Conservation (phyloP, 2,888 invertebrate species). For the Pachydiplax longipennis region DNA sequence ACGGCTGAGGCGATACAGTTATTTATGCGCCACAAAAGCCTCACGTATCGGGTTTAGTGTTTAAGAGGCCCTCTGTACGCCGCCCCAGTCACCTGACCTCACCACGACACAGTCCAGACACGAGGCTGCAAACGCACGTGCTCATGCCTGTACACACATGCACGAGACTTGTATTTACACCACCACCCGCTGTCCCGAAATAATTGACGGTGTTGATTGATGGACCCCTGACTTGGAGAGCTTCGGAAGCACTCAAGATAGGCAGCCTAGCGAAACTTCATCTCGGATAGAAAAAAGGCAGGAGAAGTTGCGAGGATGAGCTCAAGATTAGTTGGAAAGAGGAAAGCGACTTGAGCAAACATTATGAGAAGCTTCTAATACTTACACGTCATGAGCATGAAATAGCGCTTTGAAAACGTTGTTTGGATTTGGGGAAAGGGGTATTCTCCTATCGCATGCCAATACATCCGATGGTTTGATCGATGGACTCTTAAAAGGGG, state of each 20-base stretch:
- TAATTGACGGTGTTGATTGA: constrained; percentile 38
- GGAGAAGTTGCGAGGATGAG: not conserved
- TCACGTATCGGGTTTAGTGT: not conserved
- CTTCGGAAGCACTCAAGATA: not conserved
- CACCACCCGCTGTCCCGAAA: not conserved
- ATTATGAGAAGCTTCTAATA: not conserved
- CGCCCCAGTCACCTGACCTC: not conserved
- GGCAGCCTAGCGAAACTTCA: not conserved
- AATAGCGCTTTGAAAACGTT: not conserved
- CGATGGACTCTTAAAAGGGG: too few relatives aligned
- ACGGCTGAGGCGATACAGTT: not conserved
- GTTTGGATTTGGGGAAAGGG: too few relatives aligned
- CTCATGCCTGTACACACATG: not conserved
- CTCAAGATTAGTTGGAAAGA: not conserved
- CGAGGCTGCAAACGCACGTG: not conserved
- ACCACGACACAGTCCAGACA: not conserved
- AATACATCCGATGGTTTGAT: too few relatives aligned
- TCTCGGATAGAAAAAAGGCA: not conserved
- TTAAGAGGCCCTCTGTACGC: not conserved
- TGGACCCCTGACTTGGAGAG: not conserved
- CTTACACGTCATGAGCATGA: not conserved
- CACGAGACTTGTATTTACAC: not conserved
- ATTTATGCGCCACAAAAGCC: not conserved
- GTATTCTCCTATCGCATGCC: too few relatives aligned
- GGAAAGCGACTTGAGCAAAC: not conserved